Evolutionary conservation across 2,797 vertebrate genomes (phyloP).

Genomic region (Alcedo atthis): DNA sequence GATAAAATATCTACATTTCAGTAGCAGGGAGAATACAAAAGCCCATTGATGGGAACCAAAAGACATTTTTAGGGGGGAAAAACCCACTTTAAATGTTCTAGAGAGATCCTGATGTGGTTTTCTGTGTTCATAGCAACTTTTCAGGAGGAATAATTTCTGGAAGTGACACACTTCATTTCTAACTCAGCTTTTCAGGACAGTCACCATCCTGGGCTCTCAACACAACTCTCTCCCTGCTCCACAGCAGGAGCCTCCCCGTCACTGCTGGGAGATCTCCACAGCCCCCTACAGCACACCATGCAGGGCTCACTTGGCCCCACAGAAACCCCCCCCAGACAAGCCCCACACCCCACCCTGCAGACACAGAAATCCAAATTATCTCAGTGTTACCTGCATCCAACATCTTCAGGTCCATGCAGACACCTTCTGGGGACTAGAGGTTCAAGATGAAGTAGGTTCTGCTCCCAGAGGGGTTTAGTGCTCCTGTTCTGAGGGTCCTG

Average conservation of each 20-base stretch:
- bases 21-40: not conserved
- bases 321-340: not conserved
- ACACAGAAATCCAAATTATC: accelerated
- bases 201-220: not conserved
- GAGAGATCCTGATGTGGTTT: not conserved
- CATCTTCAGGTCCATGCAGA: accelerated
- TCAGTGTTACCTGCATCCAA: not conserved
- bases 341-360: not conserved
- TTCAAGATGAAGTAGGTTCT: not conserved
- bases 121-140: not conserved
- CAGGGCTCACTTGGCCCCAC: accelerated
- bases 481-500: not conserved
- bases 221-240: not conserved
- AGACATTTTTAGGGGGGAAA: not conserved
- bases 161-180: not conserved
- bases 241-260: not conserved
- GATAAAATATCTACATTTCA: not conserved
- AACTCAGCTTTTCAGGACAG: constrained; percentile 9
- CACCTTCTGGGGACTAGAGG: not conserved
- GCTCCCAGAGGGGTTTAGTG: accelerated
- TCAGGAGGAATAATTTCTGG: not conserved
- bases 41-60: not conserved
- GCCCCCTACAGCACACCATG: accelerated
- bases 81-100: not conserved
- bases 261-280: not conserved